Percentiles rank a stretch among this genome's conserved stretches.
Conservation (phyloP, 1,140 invertebrate genomes). For the Holcopasites calliopsidis region DNA sequence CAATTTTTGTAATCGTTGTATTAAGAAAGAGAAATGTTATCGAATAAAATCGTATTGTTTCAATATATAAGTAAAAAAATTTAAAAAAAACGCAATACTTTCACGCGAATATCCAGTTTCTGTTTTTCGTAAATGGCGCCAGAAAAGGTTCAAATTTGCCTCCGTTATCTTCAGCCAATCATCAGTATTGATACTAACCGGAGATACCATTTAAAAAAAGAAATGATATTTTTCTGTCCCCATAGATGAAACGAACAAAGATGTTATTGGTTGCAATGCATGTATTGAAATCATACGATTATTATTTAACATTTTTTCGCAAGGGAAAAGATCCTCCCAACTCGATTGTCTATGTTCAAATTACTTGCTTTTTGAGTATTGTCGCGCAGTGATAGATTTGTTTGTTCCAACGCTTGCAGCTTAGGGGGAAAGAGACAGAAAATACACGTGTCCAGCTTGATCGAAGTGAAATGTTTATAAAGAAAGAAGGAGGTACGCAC, state of each 20-base stretch:
- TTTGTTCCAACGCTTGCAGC: conserved; percentile 39
- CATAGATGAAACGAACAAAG: too few relatives aligned
- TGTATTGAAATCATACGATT: conserved; percentile 43
- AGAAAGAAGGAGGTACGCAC: conserved; percentile 35
- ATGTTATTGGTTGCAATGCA: too few relatives aligned
- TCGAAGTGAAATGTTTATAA: too few relatives aligned
- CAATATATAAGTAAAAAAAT: too few relatives aligned
- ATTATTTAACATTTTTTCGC: conserved; percentile 17
- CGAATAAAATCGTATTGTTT: conserved; percentile 49
- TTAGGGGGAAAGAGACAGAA: conserved; percentile 31
- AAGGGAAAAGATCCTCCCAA: not conserved
- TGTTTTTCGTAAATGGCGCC: not conserved
- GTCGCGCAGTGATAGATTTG: conserved; percentile 4
- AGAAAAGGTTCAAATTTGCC: not conserved
- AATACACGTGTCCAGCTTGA: too few relatives aligned
- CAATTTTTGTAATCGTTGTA: conserved; percentile 43
- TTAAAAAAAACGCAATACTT: too few relatives aligned
- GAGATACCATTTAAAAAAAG: not conserved
- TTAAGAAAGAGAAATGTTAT: conserved; percentile 29
- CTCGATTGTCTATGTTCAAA: too few relatives aligned
- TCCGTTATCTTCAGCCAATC: not conserved
- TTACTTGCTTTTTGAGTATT: conserved; percentile 4
- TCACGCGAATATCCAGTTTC: not conserved
- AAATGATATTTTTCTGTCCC: not conserved
- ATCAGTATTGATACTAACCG: not conserved